These are phyloP conservation scores for Hermetia illucens DNA, from an alignment of 1,140 invertebrate genomes.

Conservation along the genomic window DNA sequence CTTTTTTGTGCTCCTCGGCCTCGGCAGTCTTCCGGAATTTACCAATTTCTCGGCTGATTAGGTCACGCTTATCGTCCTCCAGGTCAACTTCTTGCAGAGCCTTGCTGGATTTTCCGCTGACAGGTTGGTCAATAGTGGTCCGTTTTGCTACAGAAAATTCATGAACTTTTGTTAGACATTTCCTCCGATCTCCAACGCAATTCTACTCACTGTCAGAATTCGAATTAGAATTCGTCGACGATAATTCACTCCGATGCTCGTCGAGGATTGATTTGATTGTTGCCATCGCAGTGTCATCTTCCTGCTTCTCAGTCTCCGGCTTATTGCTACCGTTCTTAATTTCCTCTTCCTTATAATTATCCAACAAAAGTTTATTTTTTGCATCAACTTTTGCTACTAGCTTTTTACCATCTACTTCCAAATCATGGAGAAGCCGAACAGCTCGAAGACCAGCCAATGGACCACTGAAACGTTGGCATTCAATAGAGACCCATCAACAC, in stretches of 20 bases:
- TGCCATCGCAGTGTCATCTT: conserved; percentile 59
- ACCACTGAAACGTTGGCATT: conserved; percentile 42
- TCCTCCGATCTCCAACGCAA: background rate
- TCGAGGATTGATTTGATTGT: conserved; percentile 63
- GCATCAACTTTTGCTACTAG: conserved; percentile 95
- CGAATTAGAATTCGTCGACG: conserved; percentile 21
- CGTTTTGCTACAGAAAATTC: background rate
- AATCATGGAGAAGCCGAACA: conserved; percentile 85
- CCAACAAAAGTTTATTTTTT: conserved; percentile 87
- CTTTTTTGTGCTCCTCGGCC: conserved; percentile 28
- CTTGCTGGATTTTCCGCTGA: conserved; percentile 37
- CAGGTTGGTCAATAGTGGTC: background rate
- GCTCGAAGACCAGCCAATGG: conserved; percentile 90
- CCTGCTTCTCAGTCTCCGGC: conserved; percentile 46
- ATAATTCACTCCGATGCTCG: conserved; percentile 71
- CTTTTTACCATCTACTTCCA: conserved; percentile 85
- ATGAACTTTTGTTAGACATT: background rate
- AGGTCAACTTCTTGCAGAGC: conserved; percentile 66
- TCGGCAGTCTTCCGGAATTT: conserved; percentile 80
- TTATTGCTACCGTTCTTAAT: conserved; percentile 27
- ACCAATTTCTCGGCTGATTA: conserved; percentile 92
- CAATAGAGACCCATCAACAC: background rate
- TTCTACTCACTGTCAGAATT: too few relatives aligned
- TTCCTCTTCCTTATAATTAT: conserved; percentile 70
- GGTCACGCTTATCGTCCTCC: conserved; percentile 90